Base-by-base conservation (phyloP, 2,797 vertebrate genomes). In the Novumbra hubbsi region DNA sequence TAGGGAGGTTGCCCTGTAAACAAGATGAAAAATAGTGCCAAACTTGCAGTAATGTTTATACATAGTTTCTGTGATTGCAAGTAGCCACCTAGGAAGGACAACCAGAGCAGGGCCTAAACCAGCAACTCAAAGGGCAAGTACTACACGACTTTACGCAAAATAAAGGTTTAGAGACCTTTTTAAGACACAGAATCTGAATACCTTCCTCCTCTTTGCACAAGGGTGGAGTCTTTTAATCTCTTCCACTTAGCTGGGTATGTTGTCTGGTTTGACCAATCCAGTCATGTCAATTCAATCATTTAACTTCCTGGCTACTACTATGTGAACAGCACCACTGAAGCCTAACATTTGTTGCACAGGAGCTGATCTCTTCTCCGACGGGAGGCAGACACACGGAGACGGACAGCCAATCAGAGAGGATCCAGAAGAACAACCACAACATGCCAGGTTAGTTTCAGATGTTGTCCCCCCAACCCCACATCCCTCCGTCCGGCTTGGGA, bases 341-440 rank as follows among this genome's bases (percentile, higher is more conserved):
- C 49, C 68, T 19, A 27, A 14, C 48, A 6, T 21, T n/a, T 24
- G 0, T 57, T 83, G 86, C 8, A 9, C 87, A 98, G 97, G 94
- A 96, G 68, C 78, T 95, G 77, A 92, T 95, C 30, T 85, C 93
- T 1, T 92, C 90, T 0, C 92, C 93, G 3, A 72, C 85, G 2
- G 88, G 83, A 80, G 90, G 87, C 76, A 87, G 87, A 63, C 88
- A 82, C 76, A 91, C 93, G 75, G 87, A 90, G 90, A 87, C 77
- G 48, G 88, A 92, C 82, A 90, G 88, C 88, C 90, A 89, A 85
- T 84, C 90, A 69, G 82, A 91, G 74, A 74, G 55, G 71, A 78
- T 71, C 49, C 82, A 79, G 81, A 85, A 76, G 52, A 87, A 86
- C 80, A 87, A 70, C 70, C 81, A 83, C 64, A 74, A 80, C 21